A percentile compares a stretch with the other conserved stretches of the same genome.
These are phyloP conservation scores for Sceliomorpha sp. DNA, from an alignment of 2,888 invertebrate genomes.

Conservation along the genomic window DNA sequence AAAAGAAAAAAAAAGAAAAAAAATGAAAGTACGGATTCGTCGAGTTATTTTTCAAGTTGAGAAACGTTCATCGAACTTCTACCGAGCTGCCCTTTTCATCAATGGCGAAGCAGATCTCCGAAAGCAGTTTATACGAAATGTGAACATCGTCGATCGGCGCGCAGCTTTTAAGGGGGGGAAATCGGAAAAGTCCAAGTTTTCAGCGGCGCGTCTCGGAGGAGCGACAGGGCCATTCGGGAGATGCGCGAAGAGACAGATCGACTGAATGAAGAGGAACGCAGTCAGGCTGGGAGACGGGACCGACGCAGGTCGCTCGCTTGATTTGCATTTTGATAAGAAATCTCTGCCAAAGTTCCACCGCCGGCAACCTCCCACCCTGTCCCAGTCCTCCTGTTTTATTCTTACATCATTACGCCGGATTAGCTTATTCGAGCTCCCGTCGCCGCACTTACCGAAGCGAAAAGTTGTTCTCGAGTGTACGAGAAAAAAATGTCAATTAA, in stretches of 20 bases:
- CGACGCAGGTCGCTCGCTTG: slow-evolving; percentile 67
- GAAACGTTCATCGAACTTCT: slow-evolving; percentile 25
- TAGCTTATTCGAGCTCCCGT: slow-evolving; percentile 70
- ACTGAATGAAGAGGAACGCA: slow-evolving; percentile 39
- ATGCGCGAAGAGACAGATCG: slow-evolving; percentile 29
- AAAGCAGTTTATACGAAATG: slow-evolving; percentile 46
- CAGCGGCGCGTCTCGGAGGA: slow-evolving; percentile 27
- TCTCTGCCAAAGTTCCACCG: slow-evolving; percentile 74
- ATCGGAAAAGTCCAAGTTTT: slow-evolving; percentile 40
- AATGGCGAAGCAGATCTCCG: slow-evolving; percentile 7
- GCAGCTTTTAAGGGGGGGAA: slow-evolving; percentile 15
- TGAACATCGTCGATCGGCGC: slow-evolving; percentile 45
- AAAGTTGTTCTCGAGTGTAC: slow-evolving; percentile 58
- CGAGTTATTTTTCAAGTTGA: slow-evolving; percentile 30
- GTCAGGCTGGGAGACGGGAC: slow-evolving; percentile 38
- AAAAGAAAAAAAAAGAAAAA: slow-evolving; percentile 21
- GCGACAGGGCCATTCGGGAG: slow-evolving; percentile 44
- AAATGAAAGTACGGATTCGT: slow-evolving; percentile 11
- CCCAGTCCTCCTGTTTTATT: slow-evolving; percentile 70
- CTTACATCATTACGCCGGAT: slow-evolving; percentile 77
- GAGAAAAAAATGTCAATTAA: slow-evolving; percentile 60
- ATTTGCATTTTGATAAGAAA: slow-evolving; percentile 81
- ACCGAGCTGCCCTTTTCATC: not conserved
- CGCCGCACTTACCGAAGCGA: slow-evolving; percentile 57
- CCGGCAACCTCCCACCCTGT: slow-evolving; percentile 51